These are phyloP conservation scores for Yoshiicerus persimilis DNA, from an alignment of 1,140 invertebrate genomes.

Conservation along the genomic window DNA sequence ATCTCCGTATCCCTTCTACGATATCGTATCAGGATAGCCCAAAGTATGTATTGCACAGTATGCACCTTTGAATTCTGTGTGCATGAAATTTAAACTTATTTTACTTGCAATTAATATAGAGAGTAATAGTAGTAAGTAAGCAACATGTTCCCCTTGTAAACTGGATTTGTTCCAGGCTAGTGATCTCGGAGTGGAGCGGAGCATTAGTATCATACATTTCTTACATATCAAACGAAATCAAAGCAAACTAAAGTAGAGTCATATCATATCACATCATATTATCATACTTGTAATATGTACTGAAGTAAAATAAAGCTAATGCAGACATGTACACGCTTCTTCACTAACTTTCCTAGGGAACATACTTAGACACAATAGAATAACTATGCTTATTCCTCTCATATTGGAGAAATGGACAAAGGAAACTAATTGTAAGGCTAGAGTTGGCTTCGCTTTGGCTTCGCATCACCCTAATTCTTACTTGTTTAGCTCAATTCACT, in stretches of 20 bases:
- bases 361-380: neutral
- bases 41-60: neutral
- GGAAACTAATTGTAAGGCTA: neutral
- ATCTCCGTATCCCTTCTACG: neutral
- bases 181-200: slow-evolving; percentile 1
- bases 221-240: neutral
- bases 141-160: neutral
- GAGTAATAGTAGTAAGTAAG: neutral
- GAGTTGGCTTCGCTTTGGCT: neutral
- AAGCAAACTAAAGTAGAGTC: neutral
- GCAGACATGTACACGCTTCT: neutral
- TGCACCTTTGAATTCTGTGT: neutral
- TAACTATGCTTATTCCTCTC: neutral
- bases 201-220: slow-evolving; percentile 12
- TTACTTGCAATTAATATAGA: neutral
- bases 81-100: neutral
- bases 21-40: neutral
- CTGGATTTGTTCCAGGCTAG: slow-evolving; percentile 9
- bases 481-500: neutral
- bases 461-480: neutral
- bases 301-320: neutral
- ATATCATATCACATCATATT: neutral
- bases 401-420: neutral
- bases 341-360: neutral
- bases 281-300: neutral